phyloP scores from a whole-genome alignment of 2,888 invertebrate genomes.

The Drosophila rubida region DNA sequence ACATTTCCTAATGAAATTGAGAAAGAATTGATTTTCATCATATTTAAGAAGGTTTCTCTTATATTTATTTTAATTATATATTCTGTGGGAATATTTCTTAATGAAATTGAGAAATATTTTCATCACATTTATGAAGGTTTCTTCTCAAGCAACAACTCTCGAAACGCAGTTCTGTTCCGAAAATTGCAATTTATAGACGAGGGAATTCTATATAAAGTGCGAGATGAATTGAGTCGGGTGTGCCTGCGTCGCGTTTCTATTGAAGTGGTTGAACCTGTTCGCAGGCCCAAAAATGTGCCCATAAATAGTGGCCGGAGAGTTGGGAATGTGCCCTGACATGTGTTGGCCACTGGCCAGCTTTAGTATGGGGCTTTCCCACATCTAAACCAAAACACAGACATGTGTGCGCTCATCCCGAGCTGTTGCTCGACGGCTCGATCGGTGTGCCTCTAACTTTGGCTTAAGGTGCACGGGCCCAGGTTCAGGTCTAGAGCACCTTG shows the following conservation, averaged over 20 bases:
- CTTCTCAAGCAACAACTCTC: too few relatives aligned
- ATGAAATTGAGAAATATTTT: too few relatives aligned
- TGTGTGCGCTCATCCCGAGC: conserved; percentile 14
- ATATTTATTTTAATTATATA: too few relatives aligned
- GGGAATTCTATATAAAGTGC: too few relatives aligned
- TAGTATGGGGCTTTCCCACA: conserved; percentile 71
- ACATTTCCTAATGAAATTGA: too few relatives aligned
- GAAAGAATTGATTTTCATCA: too few relatives aligned
- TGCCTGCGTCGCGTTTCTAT: conserved; percentile 27
- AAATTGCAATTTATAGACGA: too few relatives aligned
- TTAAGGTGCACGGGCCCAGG: conserved; percentile 41
- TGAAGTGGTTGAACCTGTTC: conserved; percentile 55
- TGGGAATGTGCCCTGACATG: conserved; percentile 46
- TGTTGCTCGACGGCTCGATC: too few relatives aligned
- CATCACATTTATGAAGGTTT: too few relatives aligned
- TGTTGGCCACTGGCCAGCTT: conserved; percentile 64
- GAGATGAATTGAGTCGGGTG: not conserved
- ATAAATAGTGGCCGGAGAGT: conserved; percentile 16
- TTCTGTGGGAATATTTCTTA: too few relatives aligned
- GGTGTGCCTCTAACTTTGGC: conserved; percentile 60
- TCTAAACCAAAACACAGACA: conserved; percentile 39
- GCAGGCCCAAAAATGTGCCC: conserved; percentile 12
- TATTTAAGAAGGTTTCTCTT: too few relatives aligned
- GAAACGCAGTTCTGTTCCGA: too few relatives aligned
- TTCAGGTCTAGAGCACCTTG: conserved; percentile 1